These are phyloP conservation scores for Lithophane socia DNA, from an alignment of 2,888 invertebrate genomes.

Conservation along the genomic window DNA sequence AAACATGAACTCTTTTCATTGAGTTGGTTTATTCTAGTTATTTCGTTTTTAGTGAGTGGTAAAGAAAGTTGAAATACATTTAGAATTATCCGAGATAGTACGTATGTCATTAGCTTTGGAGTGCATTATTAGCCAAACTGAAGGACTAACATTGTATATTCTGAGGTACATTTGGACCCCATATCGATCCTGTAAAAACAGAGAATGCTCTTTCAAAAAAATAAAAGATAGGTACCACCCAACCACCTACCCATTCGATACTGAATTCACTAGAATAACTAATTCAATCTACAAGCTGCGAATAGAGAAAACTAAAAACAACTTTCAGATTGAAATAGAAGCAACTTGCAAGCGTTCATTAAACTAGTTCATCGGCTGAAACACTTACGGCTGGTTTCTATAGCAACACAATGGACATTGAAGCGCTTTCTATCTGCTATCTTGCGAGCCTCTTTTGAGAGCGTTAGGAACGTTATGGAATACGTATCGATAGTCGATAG, in stretches of 20 bases:
- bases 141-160: background rate
- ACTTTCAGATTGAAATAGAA: conserved; percentile 41
- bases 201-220: background rate
- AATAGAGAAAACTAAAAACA: conserved; percentile 32
- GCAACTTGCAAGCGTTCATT: conserved; percentile 48
- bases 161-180: background rate
- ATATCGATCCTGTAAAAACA: background rate
- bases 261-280: conserved; percentile 8
- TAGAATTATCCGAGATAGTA: background rate
- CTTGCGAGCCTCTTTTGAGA: conserved; percentile 63
- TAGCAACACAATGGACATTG: conserved; percentile 62
- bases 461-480: conserved; percentile 4
- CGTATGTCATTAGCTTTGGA: background rate
- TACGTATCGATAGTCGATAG: conserved; percentile 38
- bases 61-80: background rate
- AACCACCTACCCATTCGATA: background rate
- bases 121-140: background rate
- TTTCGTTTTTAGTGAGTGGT: background rate
- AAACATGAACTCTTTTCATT: background rate
- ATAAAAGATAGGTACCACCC: background rate
- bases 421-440: conserved; percentile 66
- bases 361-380: conserved; percentile 65
- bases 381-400: conserved; percentile 57
- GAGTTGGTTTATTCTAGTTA: background rate
- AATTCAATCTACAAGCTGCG: conserved; percentile 23